Base-by-base conservation (phyloP, 2,888 invertebrate species). In the Dolomedes plantarius region DNA sequence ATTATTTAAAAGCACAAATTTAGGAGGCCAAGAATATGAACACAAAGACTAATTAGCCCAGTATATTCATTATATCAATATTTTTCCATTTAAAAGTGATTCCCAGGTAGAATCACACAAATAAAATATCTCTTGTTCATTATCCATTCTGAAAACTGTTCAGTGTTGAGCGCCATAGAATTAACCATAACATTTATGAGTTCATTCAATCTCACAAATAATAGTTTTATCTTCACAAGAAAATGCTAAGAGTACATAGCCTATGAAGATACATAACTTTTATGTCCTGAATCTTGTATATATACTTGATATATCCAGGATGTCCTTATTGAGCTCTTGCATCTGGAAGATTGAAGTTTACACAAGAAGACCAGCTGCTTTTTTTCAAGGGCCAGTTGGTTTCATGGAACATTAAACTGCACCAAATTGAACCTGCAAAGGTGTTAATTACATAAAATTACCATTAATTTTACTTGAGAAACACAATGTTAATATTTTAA, bases 221-320 rank as follows among this genome's bases (percentile, higher is more conserved):
- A 79, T 79, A 62, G 23, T 39, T 31, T 56, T 72, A 72, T 27
- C 19, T 46, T 50, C 67, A 27, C 50, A 46, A 36, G 65, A 65
- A 28, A 50, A 65, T 73, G 50, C 72, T 67, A 32, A 29, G 67
- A 31, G 69, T 80, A 80, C 73, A 80, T 73, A 73, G 80, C 50
- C 64, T 73, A 65, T 46, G 29, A 29, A 80, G 41, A 65, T 73
- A 50, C n/a, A 73, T 28, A 46, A 50, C 23, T 72, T 39, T 31
- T 65, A 23, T 67, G n/a, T n/a, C n/a, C 41, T 64, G n/a, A 62
- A 75, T 71, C 82, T 75, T 75, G 81, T 23, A 32, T 64, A 69
- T 64, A 62, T 46, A 71, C 11, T 80, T 82, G 82, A 82, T 82
- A 82, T 82, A 27, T 36, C 50, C 5, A 69, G 69, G 82, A 29